A percentile compares a stretch with the other conserved stretches of the same genome.
Evolutionary conservation across 2,888 invertebrate genomes (phyloP).

Genomic region (Catocala nupta): DNA sequence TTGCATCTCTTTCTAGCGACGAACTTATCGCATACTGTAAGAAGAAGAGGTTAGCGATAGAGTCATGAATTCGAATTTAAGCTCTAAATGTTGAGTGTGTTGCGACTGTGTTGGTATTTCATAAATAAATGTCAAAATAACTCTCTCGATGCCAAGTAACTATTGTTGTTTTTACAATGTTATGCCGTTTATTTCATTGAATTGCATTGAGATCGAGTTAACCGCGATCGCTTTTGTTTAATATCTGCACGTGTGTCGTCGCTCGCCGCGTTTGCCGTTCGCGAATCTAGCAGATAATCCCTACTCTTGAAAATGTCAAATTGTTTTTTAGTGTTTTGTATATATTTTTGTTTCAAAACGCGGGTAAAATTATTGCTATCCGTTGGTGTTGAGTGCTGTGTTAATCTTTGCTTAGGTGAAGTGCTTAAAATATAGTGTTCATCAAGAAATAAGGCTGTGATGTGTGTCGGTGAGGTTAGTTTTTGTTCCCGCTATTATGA

Average conservation of each 20-base stretch:
- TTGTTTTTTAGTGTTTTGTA: constrained; percentile 77
- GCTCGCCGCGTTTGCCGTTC: constrained; percentile 45
- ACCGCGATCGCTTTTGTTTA: constrained; percentile 57
- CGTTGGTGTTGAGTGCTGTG: constrained; percentile 39
- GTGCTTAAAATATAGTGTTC: constrained; percentile 36
- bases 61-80: constrained; percentile 13
- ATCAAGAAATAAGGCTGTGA: constrained; percentile 58
- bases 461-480: constrained; percentile 79
- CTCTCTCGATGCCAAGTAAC: constrained; percentile 83
- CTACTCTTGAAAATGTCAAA: constrained; percentile 72
- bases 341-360: constrained; percentile 55
- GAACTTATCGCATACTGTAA: accelerated
- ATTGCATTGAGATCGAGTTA: constrained; percentile 75
- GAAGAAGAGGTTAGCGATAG: constrained; percentile 11
- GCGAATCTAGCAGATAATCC: constrained; percentile 57
- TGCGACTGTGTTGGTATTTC: constrained; percentile 48
- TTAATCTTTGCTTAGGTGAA: constrained; percentile 21
- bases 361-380: constrained; percentile 23
- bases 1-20: constrained; percentile 28
- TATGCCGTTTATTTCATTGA: constrained; percentile 54
- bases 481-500: constrained; percentile 82
- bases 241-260: constrained; percentile 36
- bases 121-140: constrained; percentile 70
- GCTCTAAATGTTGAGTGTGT: constrained; percentile 30
- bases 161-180: constrained; percentile 74